Evolutionary conservation across 2,797 vertebrate genomes (phyloP), one percentile per base, ranked within the genome.

Genomic region (Danio kyathit): DNA sequence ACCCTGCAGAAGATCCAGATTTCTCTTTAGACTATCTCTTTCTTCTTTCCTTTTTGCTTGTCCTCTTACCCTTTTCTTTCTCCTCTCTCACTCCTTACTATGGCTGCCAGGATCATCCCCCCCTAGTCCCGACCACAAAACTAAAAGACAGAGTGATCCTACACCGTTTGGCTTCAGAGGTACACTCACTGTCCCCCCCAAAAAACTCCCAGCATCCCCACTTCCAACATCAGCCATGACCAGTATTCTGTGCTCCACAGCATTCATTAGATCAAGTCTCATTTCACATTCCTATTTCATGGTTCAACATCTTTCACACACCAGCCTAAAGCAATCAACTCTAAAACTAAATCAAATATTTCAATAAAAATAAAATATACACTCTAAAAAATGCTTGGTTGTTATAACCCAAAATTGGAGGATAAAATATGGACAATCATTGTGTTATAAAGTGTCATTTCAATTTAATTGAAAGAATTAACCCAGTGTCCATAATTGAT

Each of bases 111-210:
- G 95, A 88, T 96, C 95, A 87, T 96, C 95, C 92, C 96, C 97
- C 87, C 92, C 95, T 87, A 98, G 96, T 86, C 96, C 97, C 66
- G 97, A 98, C 91, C 97, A 96, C 95, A 99, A 97, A 94, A 91
- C 96, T 79, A 99, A 99, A 90, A 94, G 97, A 8, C 97, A 95
- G 96, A 99, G 97, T 71, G 97, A 99, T 84, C 98, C 97, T 70
- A 98, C 97, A 79, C 98, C 98, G 7, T 95, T 99, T 88, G 98
- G 98, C 92, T 93, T 97, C 90, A 97, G 95, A 98, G 98, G 97
- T 99, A 88, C 72, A 82, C 5, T 13, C 29, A 1, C 51, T 48
- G 56, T 74, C 69, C 73, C 74, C 67, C 29, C 3, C 8, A 13
- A 82, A n/a, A 72, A 79, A 73, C 21, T 52, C 69, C 51, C 82